phyloP scores from a whole-genome alignment of 2,888 invertebrate genomes.

The Apotomis betuletana region DNA sequence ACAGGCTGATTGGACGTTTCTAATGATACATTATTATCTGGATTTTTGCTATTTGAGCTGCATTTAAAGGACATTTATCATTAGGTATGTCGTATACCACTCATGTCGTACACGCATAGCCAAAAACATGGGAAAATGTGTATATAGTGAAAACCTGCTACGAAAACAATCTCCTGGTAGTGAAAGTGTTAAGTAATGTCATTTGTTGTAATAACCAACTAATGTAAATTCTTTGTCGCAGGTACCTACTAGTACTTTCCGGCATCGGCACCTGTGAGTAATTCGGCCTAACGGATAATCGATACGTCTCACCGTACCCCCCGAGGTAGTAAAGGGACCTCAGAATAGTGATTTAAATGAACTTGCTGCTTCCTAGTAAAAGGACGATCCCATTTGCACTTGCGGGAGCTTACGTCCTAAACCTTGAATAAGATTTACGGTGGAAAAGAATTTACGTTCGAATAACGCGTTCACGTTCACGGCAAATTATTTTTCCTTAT shows the following conservation, averaged over 20 bases:
- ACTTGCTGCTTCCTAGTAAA: slow-evolving; percentile 15
- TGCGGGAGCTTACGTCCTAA: slow-evolving; percentile 28
- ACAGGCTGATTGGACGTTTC: no score
- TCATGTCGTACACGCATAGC: no score
- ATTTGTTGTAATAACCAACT: neutral
- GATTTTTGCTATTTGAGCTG: no score
- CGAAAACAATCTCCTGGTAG: no score
- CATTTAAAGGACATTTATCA: no score
- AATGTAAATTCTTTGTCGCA: slow-evolving; percentile 10
- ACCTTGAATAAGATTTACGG: slow-evolving; percentile 23
- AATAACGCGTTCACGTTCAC: slow-evolving; percentile 15
- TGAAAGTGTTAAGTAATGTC: neutral
- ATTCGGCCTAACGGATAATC: slow-evolving; percentile 61
- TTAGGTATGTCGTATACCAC: no score
- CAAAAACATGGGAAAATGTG: no score
- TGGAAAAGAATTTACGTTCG: slow-evolving; percentile 28
- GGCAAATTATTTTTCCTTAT: slow-evolving; percentile 2
- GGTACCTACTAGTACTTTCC: neutral
- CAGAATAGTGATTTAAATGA: slow-evolving; percentile 21
- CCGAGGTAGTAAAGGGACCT: slow-evolving; percentile 55
- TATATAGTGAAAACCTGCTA: no score
- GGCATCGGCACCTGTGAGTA: neutral
- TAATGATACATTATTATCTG: no score
- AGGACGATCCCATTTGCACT: slow-evolving; percentile 31
- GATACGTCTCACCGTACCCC: slow-evolving; percentile 60